A percentile compares a stretch with the other conserved stretches of the same genome.
Conservation (phyloP, 2,113 vertebrate species). For the Aldabrachelys gigantea region DNA sequence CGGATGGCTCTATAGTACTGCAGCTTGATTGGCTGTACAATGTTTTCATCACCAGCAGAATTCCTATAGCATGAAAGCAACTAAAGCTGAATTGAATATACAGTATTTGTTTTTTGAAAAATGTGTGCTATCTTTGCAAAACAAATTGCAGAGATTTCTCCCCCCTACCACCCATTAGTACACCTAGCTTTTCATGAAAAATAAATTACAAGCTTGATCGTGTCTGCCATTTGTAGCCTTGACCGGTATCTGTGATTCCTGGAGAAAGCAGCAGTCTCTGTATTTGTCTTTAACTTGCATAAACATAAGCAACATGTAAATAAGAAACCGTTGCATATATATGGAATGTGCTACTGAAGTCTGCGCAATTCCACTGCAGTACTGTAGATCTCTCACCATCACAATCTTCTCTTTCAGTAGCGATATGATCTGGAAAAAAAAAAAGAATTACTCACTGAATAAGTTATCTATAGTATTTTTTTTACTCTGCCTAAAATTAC, state of each 20-base stretch:
- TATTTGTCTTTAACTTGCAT: conserved; percentile 68
- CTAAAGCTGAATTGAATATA: conserved; percentile 57
- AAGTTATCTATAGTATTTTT: conserved; percentile 11
- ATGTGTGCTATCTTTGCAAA: conserved; percentile 52
- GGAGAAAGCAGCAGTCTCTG: conserved; percentile 63
- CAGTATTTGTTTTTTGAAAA: conserved; percentile 66
- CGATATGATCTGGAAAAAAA: background rate
- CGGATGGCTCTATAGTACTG: conserved; percentile 54
- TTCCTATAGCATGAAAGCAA: conserved; percentile 75
- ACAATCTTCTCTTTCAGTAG: background rate
- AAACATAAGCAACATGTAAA: conserved; percentile 75
- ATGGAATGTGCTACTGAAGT: background rate
- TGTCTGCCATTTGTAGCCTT: conserved; percentile 34
- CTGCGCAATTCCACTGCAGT: background rate
- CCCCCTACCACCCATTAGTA: background rate
- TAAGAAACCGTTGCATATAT: conserved; percentile 53
- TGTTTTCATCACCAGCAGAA: conserved; percentile 79
- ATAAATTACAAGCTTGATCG: conserved; percentile 28
- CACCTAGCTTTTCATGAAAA: conserved; percentile 52
- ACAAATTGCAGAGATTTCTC: conserved; percentile 24
- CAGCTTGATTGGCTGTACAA: conserved; percentile 76
- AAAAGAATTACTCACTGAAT: conserved; percentile 22
- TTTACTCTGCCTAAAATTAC: background rate
- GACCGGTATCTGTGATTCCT: conserved; percentile 45
- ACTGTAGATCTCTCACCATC: conserved; percentile 29